phyloP scores from a whole-genome alignment of 2,888 invertebrate species.

The Spicauda simplicius region DNA sequence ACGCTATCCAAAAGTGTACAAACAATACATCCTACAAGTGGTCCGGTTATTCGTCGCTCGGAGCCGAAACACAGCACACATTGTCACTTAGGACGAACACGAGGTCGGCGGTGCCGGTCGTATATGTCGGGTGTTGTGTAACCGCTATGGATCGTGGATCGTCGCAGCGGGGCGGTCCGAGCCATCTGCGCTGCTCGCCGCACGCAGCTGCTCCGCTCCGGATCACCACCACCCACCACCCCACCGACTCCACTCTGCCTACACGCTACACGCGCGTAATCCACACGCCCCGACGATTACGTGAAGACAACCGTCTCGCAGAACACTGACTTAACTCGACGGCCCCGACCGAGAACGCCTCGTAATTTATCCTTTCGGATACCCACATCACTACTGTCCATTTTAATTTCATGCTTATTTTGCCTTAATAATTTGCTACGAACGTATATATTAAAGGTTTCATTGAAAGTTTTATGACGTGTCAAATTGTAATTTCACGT shows the following conservation, averaged over 20 bases:
- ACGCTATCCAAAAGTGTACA: neutral
- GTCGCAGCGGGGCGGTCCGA: constrained; percentile 25
- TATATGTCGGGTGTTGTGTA: constrained; percentile 1
- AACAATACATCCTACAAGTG: constrained; percentile 8
- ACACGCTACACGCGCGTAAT: constrained; percentile 6
- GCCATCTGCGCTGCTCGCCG: constrained; percentile 56
- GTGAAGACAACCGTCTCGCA: constrained; percentile 22
- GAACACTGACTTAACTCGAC: constrained; percentile 17
- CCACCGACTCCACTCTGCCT: neutral
- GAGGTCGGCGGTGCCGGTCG: neutral
- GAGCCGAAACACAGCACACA: neutral
- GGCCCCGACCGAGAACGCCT: constrained; percentile 8
- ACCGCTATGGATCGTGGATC: constrained; percentile 9
- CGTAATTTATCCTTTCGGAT: constrained; percentile 24
- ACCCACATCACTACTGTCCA: constrained; percentile 11
- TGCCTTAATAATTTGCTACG: neutral
- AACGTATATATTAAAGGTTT: neutral
- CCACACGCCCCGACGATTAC: constrained; percentile 19
- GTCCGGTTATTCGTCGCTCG: neutral
- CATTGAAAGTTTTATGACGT: neutral
- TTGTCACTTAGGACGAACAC: constrained; percentile 3
- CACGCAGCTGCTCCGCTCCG: constrained; percentile 57
- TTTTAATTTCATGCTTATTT: constrained; percentile 21
- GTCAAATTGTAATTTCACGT: neutral
- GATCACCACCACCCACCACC: constrained; percentile 41